A percentile compares a stretch with the other conserved stretches of the same genome.
phyloP scores from a whole-genome alignment of 2,113 vertebrate genomes.

The Tragulus kanchil region DNA sequence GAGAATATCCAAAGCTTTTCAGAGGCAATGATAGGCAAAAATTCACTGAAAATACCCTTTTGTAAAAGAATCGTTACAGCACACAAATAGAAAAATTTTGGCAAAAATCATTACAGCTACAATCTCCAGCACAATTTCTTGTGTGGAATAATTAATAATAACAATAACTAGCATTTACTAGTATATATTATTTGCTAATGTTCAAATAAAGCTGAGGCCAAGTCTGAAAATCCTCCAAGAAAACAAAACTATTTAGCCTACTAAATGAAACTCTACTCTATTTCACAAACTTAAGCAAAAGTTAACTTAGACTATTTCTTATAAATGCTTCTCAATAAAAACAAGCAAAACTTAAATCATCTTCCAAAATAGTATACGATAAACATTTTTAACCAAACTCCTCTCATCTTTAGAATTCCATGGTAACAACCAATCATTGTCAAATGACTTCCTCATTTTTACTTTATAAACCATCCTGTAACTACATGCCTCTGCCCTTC shows the following conservation, averaged over 20 bases:
- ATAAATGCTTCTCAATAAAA: not conserved
- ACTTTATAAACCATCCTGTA: not conserved
- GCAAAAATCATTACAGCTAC: not conserved
- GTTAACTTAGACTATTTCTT: not conserved
- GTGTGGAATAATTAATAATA: not conserved
- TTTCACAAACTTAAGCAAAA: not conserved
- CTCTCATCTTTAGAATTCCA: not conserved
- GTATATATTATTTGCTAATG: not conserved
- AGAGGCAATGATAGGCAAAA: not conserved
- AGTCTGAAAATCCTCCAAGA: not conserved
- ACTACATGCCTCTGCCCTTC: not conserved
- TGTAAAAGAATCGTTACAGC: not conserved
- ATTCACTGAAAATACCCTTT: not conserved
- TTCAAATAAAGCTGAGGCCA: not conserved
- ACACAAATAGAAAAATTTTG: not conserved
- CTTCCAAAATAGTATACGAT: not conserved
- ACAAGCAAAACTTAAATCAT: not conserved
- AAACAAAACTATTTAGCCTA: not conserved
- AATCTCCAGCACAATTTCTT: not conserved
- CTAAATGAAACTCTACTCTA: not conserved
- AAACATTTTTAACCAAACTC: not conserved
- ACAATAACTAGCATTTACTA: not conserved
- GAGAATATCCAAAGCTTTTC: not conserved
- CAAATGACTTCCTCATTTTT: not conserved
- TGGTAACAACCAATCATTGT: not conserved